Evolutionary conservation across 2,113 vertebrate genomes (phyloP).

Genomic region (Menidia beryllina): DNA sequence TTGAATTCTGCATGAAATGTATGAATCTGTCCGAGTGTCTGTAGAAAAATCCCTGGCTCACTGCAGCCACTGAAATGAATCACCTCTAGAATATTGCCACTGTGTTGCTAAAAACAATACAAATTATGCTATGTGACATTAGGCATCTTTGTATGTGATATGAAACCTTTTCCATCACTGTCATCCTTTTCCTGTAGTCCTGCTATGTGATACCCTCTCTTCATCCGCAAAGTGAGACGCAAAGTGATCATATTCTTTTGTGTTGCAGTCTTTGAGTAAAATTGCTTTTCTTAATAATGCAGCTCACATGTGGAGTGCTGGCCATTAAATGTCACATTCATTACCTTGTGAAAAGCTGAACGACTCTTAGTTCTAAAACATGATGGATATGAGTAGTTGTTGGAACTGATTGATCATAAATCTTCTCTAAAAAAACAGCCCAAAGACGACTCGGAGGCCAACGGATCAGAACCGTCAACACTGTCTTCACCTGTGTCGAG

Average conservation of each 20-base stretch:
- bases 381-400: slow-evolving; percentile 38
- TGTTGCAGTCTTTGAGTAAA: slow-evolving; percentile 30
- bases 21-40: slow-evolving; percentile 35
- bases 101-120: slow-evolving; percentile 41
- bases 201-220: not conserved
- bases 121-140: slow-evolving; percentile 14
- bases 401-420: slow-evolving; percentile 17
- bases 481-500: slow-evolving; percentile 91
- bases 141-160: slow-evolving; percentile 34
- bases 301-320: slow-evolving; percentile 3
- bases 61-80: slow-evolving; percentile 42
- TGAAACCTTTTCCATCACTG: slow-evolving; percentile 5
- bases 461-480: slow-evolving; percentile 87
- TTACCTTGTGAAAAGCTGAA: slow-evolving; percentile 35
- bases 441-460: slow-evolving; percentile 88
- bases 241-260: slow-evolving; percentile 27
- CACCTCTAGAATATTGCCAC: slow-evolving; percentile 36
- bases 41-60: slow-evolving; percentile 41
- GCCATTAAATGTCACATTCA: slow-evolving; percentile 40
- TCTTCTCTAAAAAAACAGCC: slow-evolving; percentile 81
- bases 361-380: slow-evolving; percentile 19
- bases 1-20: slow-evolving; percentile 43
- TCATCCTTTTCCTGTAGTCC: not conserved
- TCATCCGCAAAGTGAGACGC: slow-evolving; percentile 27
- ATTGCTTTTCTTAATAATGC: slow-evolving; percentile 6